phyloP scores from a whole-genome alignment of 1,140 invertebrate genomes.

The Pogonus chalceus region DNA sequence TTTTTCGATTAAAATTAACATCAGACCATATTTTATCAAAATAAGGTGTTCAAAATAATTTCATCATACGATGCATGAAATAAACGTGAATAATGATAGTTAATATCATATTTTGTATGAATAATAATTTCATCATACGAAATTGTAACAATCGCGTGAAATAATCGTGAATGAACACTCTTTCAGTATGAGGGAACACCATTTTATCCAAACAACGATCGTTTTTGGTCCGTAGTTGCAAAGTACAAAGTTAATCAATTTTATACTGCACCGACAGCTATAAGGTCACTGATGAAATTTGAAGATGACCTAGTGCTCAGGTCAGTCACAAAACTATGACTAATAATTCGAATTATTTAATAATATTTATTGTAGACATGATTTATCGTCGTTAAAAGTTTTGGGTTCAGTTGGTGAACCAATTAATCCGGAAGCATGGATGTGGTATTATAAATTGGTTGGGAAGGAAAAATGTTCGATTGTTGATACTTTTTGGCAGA shows the following conservation, averaged over 20 bases:
- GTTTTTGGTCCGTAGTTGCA: conserved; percentile 87
- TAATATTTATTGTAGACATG: conserved; percentile 42
- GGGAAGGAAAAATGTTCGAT: conserved; percentile 78
- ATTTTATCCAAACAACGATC: conserved; percentile 76
- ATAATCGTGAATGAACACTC: no score
- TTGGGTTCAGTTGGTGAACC: conserved; percentile 94
- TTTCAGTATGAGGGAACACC: conserved; percentile 93
- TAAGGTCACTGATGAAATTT: conserved; percentile 91
- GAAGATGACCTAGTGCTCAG: conserved; percentile 65
- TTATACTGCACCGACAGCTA: conserved; percentile 97
- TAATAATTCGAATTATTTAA: background rate
- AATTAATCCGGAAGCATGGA: conserved; percentile 96
- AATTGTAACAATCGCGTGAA: no score
- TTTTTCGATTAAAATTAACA: no score
- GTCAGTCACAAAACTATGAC: conserved; percentile 15
- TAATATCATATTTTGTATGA: no score
- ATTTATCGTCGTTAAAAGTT: conserved; percentile 59
- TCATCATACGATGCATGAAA: no score
- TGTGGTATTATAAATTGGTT: conserved; percentile 88
- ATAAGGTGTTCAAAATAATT: no score
- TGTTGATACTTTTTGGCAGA: conserved; percentile 99
- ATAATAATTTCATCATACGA: no score
- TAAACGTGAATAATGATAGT: no score
- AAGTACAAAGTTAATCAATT: conserved; percentile 95
- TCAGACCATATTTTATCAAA: no score